Evolutionary conservation across 1,140 invertebrate genomes (phyloP).

Genomic region (Parasteatoda tepidariorum): DNA sequence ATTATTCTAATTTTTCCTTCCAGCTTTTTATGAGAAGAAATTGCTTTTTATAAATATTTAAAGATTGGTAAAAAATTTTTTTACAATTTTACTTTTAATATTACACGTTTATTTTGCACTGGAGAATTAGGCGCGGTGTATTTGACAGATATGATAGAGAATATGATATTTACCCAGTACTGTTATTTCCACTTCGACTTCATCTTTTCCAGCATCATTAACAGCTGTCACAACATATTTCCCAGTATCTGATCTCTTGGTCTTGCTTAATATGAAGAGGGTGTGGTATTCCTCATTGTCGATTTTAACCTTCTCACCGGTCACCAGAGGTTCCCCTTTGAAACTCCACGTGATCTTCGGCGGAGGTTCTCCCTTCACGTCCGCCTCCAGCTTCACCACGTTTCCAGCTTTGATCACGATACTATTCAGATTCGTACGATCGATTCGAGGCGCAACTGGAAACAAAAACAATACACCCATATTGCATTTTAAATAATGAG

Average conservation of each 20-base stretch:
- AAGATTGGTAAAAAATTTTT: not conserved
- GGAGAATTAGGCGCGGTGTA: no score
- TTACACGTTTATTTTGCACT: no score
- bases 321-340: conserved; percentile 73
- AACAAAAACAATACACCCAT: no score
- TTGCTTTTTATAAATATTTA: not conserved
- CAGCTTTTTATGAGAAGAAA: no score
- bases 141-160: no score
- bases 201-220: conserved; percentile 94
- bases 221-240: conserved; percentile 91
- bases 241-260: conserved; percentile 85
- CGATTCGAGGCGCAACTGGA: conserved; percentile 90
- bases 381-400: conserved; percentile 86
- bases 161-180: conserved; percentile 84
- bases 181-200: conserved; percentile 89
- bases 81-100: no score
- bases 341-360: conserved; percentile 87
- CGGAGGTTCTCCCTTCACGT: conserved; percentile 89
- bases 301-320: conserved; percentile 54
- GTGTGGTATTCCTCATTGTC: conserved; percentile 70
- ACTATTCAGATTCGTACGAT: conserved; percentile 90
- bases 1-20: no score
- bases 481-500: no score
- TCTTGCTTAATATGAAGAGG: conserved; percentile 86
- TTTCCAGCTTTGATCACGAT: conserved; percentile 87